Base-by-base conservation (phyloP, 2,113 vertebrate genomes). In the Nicator chloris region DNA sequence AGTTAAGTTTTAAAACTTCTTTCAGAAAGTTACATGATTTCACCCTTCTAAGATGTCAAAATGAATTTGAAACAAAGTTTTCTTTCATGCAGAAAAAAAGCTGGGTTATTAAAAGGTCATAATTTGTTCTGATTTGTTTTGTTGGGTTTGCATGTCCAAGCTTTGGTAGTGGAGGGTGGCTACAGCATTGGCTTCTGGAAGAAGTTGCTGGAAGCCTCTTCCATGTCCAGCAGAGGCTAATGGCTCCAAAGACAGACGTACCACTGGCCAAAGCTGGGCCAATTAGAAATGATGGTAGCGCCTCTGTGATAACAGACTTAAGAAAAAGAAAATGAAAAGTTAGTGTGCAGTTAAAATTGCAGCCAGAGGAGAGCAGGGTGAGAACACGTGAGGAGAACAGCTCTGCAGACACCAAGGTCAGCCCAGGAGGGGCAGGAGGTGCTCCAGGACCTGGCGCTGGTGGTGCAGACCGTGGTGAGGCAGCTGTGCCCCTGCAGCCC, bases 211-310 rank as follows among this genome's bases (percentile, higher is more conserved):
- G 51, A 76, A 50, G 11, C 1, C 44, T 76, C 26, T 42, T 50
- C 14, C 26, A 14, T 13, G 31, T 50, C 17, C 26, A 50, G 35
- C 16, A 68, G 44, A 65, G 20, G 24, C 30, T 40, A 31, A 26
- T 50, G 51, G 24, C 7, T 57, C 35, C 31, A 66, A 50, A 42
- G 35, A 24, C 1, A 2, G 4, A 9, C 0, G 0, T 26, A 7
- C 26, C 8, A 19, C 20, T 16, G 13, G 24, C 30, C 50, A 35
- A 40, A 35, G 12, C 10, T 75, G 30, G 26, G 31, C 20, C 35
- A 76, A 35, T 24, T n/a, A 49, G 30, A 30, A 65, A n/a, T 20
- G 6, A 19, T 20, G 24, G 13, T 19, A 57, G 16, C 9, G 15
- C 13, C 35, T 50, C 51, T 76, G 35, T 50, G 26, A 26, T 14